Base-by-base conservation (phyloP, 2,888 invertebrate genomes). In the Lycia hirtaria region DNA sequence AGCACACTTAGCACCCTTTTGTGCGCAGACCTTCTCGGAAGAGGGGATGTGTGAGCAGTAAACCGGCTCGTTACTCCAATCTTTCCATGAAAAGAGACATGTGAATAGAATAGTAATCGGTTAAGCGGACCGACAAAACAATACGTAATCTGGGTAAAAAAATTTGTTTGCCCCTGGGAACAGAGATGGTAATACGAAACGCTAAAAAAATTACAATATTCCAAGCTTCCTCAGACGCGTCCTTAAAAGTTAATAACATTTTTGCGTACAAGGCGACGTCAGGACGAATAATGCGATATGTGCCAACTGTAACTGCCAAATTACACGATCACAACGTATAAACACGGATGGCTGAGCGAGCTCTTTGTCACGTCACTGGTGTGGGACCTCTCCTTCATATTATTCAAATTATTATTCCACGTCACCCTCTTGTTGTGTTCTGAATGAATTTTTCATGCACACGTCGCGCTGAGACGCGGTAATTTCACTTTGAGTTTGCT, bases 401-500 rank as follows among this genome's bases (percentile, higher is more conserved):
- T 91, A 91, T 92, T 91, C 87, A 91, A 91, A 90, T 91, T 88
- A 88, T 90, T 84, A 87, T 83, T 85, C 84, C 78, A 76, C 82
- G 79, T 77, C 88, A 81, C 89, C 87, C 89, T 85, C 87, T 85
- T 85, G 87, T 88, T 83, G 84, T 83, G 83, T 82, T 76, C 73
- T 76, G 80, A 85, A 92, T 92, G 90, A 92, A 92, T 91, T 91
- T 92, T 92, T 91, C 90, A 92, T 90, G 84, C 85, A 81, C 86
- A 88, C 87, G 84, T 81, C 83, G 83, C 80, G 76, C 74, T 72
- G 76, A 80, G 87, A 80, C 78, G 76, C 80, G 83, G 88, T 88
- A 88, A 90, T 90, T 90, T 91, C 88, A 90, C 88, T 91, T 90
- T 87, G 87, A 86, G 82, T 83, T 83, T 78, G 81, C 83, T 80